A percentile compares a stretch with the other conserved stretches of the same genome.
These are phyloP conservation scores for Cichladusa arquata DNA, from an alignment of 2,113 vertebrate species.

Conservation along the genomic window DNA sequence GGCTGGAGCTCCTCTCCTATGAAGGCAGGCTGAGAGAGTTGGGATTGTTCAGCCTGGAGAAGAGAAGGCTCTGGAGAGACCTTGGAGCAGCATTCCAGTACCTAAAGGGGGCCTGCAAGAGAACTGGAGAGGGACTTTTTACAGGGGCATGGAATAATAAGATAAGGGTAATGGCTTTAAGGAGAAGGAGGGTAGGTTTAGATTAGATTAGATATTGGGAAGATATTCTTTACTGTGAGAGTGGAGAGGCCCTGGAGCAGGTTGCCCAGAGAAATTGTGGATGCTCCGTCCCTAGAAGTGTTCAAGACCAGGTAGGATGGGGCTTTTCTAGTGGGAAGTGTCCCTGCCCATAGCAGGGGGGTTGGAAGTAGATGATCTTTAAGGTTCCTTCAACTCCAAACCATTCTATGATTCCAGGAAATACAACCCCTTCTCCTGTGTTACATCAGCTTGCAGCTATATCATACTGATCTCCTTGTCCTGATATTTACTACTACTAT, in stretches of 20 bases:
- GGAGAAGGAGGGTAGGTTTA: neutral
- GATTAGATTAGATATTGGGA: neutral
- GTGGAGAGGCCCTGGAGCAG: neutral
- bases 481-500: neutral
- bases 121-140: neutral
- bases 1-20: neutral
- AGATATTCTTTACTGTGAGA: neutral
- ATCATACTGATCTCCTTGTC: fast-evolving
- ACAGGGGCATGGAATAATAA: neutral
- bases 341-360: fast-evolving
- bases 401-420: neutral
- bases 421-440: fast-evolving
- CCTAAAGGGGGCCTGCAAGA: neutral
- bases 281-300: neutral
- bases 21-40: neutral
- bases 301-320: too few species aligned
- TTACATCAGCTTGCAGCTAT: neutral
- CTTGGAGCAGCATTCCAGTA: neutral
- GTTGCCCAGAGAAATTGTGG: neutral
- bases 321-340: neutral
- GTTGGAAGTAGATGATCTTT: neutral
- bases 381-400: fast-evolving
- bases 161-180: neutral
- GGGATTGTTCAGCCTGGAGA: neutral
- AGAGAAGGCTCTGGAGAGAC: neutral